These are phyloP conservation scores for Athrips mouffetella DNA, from an alignment of 2,888 invertebrate genomes.

Conservation along the genomic window DNA sequence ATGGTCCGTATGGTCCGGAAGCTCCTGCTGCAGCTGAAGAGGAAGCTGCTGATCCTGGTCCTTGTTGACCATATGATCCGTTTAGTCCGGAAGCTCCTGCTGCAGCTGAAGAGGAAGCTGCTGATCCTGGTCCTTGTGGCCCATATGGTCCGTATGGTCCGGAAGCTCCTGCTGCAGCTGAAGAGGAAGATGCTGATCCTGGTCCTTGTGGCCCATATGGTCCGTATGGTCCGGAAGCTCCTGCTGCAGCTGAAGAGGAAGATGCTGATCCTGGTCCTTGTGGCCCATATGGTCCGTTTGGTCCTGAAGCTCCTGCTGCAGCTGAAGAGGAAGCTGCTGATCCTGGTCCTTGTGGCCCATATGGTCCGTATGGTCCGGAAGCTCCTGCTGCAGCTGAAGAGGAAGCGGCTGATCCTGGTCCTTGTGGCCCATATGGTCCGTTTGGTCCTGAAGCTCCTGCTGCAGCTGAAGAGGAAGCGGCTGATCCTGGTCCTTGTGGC, in stretches of 20 bases:
- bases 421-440: background rate
- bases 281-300: background rate
- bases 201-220: background rate
- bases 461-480: constrained; percentile 1
- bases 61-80: constrained; percentile 11
- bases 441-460: constrained; percentile 18
- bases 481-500: constrained; percentile 2
- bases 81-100: background rate
- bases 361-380: background rate
- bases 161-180: too few relatives aligned
- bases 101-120: too few relatives aligned
- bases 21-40: constrained; percentile 17
- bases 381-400: too few relatives aligned
- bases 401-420: too few relatives aligned
- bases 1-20: constrained; percentile 9
- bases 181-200: too few relatives aligned
- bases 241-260: too few relatives aligned
- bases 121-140: too few relatives aligned
- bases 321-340: background rate
- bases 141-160: too few relatives aligned
- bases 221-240: too few relatives aligned
- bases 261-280: too few relatives aligned
- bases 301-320: background rate
- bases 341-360: background rate
- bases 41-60: background rate